phyloP scores from a whole-genome alignment of 2,113 vertebrate species.

The Larimichthys polyactis region DNA sequence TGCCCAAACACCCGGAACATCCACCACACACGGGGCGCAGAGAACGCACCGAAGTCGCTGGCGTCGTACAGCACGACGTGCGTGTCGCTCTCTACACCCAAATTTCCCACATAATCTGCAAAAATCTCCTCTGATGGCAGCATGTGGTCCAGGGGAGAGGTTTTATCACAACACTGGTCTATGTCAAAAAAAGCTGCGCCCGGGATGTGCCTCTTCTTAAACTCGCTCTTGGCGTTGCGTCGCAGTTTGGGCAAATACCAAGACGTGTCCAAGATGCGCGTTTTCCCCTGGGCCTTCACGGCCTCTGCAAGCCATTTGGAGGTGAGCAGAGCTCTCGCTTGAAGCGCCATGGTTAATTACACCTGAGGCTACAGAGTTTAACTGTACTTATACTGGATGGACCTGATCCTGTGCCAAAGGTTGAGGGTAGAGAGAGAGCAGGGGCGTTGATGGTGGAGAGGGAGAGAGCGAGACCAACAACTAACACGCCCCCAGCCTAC shows the following conservation, averaged over 20 bases:
- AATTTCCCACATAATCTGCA: conserved; percentile 86
- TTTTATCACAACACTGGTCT: conserved; percentile 91
- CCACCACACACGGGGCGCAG: conserved; percentile 95
- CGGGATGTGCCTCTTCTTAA: conserved; percentile 88
- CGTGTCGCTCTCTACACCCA: conserved; percentile 88
- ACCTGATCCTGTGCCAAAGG: conserved; percentile 19
- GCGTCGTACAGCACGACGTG: conserved; percentile 94
- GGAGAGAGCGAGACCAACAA: background rate
- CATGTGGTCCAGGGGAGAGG: conserved; percentile 93
- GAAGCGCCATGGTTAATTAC: conserved; percentile 81
- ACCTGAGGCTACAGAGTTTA: background rate
- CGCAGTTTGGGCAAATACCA: conserved; percentile 92
- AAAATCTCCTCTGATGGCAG: conserved; percentile 86
- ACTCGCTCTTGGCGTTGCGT: conserved; percentile 86
- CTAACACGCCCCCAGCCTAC: conserved; percentile 10
- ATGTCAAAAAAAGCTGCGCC: conserved; percentile 93
- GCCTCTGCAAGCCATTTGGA: conserved; percentile 90
- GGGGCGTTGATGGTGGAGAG: background rate
- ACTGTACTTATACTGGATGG: background rate
- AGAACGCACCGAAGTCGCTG: conserved; percentile 91
- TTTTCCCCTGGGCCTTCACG: conserved; percentile 71
- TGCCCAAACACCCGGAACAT: conserved; percentile 97
- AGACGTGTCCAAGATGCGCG: conserved; percentile 91
- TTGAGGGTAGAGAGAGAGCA: background rate
- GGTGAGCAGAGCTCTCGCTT: conserved; percentile 86